Percentiles rank a stretch among this genome's conserved stretches.
Evolutionary conservation across 2,797 vertebrate species (phyloP).

Genomic region (Muraenolepis orangiensis): DNA sequence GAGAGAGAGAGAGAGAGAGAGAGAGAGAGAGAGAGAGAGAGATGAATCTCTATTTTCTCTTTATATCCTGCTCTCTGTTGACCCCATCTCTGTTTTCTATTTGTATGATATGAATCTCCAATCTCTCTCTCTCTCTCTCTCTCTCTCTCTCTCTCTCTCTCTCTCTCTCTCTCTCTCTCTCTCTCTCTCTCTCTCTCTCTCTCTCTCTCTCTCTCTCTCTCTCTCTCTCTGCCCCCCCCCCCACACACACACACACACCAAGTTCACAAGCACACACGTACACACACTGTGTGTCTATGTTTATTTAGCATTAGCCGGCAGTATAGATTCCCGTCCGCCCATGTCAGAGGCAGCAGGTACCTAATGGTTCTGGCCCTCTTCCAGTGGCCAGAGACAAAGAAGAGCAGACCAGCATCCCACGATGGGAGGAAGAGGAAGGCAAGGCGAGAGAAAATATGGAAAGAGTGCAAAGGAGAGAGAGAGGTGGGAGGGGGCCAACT

Average conservation of each 20-base stretch:
- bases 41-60: neutral
- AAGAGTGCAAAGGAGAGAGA: slow-evolving; percentile 12
- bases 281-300: slow-evolving; percentile 21
- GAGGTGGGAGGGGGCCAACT: slow-evolving; percentile 21
- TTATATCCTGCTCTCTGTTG: neutral
- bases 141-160: too few species aligned
- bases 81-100: too few species aligned
- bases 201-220: neutral
- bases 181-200: neutral
- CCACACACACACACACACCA: neutral
- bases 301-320: slow-evolving; percentile 61
- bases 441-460: slow-evolving; percentile 11
- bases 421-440: neutral
- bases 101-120: too few species aligned
- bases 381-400: slow-evolving; percentile 54
- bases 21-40: neutral
- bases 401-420: slow-evolving; percentile 29
- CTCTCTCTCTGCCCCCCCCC: neutral
- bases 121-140: too few species aligned
- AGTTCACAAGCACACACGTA: neutral
- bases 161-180: neutral
- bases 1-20: too few species aligned
- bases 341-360: slow-evolving; percentile 57
- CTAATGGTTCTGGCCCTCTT: slow-evolving; percentile 68
- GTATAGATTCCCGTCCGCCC: slow-evolving; percentile 60